Evolutionary conservation across 2,888 invertebrate species (phyloP), one percentile per base, ranked within the genome.

Genomic region (Cryptus armator): DNA sequence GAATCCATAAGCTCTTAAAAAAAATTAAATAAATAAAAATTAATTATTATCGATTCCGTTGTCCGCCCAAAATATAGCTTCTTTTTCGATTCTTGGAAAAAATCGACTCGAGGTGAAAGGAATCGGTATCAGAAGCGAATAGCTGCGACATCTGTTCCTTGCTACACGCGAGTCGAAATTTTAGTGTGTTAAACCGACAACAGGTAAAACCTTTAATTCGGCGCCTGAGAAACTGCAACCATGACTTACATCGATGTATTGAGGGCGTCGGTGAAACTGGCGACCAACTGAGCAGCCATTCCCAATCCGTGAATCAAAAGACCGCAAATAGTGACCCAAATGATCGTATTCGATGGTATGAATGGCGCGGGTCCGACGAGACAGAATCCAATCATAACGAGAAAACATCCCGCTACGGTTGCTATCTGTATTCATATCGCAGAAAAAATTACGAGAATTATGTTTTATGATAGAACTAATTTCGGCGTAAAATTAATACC

Each of bases 251-350:
- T 95, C 7, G 97, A 96, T 5, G 97, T 97, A 86, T 96, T 95
- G 9, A 98, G 95, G 9, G 98, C 97, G 91, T 97, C 97, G 7
- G 97, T 96, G 93, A 98, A 98, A 3, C 97, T 97, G 0, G 98
- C 97, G 10, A 98, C 98, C 48, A 98, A 95, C 87, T 97, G 97
- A 19, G 98, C 97, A 14, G 97, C 97, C 92, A 98, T 96, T 14
- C 98, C 98, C 14, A 98, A 91, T 0, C 98, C 98, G 88, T 98
- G 97, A 0, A 97, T 94, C 9, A 97, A 95, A 72, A 98, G 93
- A 0, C 97, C 97, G 1, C 95, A 44, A 19, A 97, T 96, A 0
- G 96, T 95, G 77, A 97, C 90, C 96, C 96, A 96, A 72, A 97
- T 91, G 24, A 94, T 93, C 95, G 96, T 96, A 6, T 95, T 93